Percentiles rank a stretch among this genome's conserved stretches.
Evolutionary conservation across 2,888 invertebrate genomes (phyloP).

Genomic region (Linnaemya vulpina): DNA sequence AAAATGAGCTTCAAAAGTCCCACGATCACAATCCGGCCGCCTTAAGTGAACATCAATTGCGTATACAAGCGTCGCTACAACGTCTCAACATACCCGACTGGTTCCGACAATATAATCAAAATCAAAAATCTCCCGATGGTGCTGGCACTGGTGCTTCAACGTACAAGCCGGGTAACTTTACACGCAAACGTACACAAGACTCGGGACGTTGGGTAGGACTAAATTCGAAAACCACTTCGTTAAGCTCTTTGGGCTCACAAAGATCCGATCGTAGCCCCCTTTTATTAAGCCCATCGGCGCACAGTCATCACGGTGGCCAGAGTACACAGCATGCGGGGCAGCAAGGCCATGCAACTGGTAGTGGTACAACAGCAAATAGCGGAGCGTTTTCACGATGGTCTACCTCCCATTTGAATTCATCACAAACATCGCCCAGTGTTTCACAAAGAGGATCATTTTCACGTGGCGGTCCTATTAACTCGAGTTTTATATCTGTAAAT

Average conservation of each 20-base stretch:
- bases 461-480: conserved; percentile 84
- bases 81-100: conserved; percentile 97
- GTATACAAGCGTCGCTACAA: conserved; percentile 96
- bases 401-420: conserved; percentile 89
- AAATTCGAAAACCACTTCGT: conserved; percentile 93
- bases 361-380: conserved; percentile 68
- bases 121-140: conserved; percentile 77
- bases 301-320: conserved; percentile 83
- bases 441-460: conserved; percentile 89
- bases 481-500: conserved; percentile 85
- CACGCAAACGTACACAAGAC: conserved; percentile 90
- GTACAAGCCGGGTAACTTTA: conserved; percentile 89
- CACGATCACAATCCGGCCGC: conserved; percentile 85
- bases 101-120: conserved; percentile 86
- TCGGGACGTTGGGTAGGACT: conserved; percentile 86
- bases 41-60: conserved; percentile 96
- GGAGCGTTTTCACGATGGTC: conserved; percentile 86
- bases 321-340: conserved; percentile 71
- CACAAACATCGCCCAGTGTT: conserved; percentile 89
- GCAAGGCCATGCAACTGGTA: conserved; percentile 65
- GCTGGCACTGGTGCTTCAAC: conserved; percentile 62
- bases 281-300: conserved; percentile 83
- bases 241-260: conserved; percentile 88
- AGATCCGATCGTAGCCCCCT: conserved; percentile 83
- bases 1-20: conserved; percentile 94